These are phyloP conservation scores for Canis aureus DNA, from an alignment of 2,113 vertebrate species.

Conservation along the genomic window DNA sequence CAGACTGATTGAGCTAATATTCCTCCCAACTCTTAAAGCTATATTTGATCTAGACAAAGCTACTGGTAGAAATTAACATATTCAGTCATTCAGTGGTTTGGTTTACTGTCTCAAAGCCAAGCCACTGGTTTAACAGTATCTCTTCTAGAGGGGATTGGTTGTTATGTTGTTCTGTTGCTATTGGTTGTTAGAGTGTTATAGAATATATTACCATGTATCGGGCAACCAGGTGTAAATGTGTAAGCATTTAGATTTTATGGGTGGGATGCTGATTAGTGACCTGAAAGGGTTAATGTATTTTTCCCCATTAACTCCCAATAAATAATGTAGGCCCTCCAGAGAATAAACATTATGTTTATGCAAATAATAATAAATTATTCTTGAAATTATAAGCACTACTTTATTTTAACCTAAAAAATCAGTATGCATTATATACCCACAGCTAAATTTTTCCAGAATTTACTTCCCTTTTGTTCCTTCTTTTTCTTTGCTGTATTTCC, in stretches of 20 bases:
- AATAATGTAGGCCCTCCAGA: neutral
- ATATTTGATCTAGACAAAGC: neutral
- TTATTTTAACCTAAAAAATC: constrained; percentile 27
- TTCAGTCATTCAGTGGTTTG: neutral
- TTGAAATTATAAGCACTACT: neutral
- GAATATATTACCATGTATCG: neutral
- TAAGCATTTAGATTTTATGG: neutral
- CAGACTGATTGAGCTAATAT: neutral
- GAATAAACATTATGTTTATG: neutral
- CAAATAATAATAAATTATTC: neutral
- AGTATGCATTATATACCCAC: neutral
- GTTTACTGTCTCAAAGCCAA: neutral
- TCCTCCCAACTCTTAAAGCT: neutral
- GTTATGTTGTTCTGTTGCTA: neutral
- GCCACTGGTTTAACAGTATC: neutral
- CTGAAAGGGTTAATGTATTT: neutral
- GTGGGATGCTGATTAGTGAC: neutral
- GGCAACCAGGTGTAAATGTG: neutral
- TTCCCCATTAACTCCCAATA: neutral
- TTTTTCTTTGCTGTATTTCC: constrained; percentile 25
- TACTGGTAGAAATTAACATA: neutral
- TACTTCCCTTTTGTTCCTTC: neutral
- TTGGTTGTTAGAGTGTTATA: neutral
- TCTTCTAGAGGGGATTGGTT: neutral
- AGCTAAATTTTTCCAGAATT: neutral